phyloP scores from a whole-genome alignment of 2,113 vertebrate genomes.

The Clarias gariepinus region DNA sequence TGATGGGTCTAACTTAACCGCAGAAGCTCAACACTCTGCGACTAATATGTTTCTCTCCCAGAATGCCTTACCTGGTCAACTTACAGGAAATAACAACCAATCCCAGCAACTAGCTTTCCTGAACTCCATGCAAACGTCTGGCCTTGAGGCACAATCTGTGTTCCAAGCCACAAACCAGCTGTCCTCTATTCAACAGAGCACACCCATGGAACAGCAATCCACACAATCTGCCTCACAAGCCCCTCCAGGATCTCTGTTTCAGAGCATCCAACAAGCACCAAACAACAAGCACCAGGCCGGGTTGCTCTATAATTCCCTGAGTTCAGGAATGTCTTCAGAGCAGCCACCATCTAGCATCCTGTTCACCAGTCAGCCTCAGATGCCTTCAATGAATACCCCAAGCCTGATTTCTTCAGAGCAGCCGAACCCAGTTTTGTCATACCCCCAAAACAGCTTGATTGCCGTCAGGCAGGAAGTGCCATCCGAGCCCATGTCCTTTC shows the following conservation, averaged over 20 bases:
- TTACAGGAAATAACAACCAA: conserved; percentile 71
- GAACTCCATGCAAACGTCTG: conserved; percentile 69
- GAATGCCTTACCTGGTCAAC: conserved; percentile 76
- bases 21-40: conserved; percentile 81
- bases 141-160: conserved; percentile 71
- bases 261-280: conserved; percentile 70
- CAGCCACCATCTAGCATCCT: conserved; percentile 78
- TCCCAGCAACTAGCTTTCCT: conserved; percentile 90
- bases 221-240: conserved; percentile 80
- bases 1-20: conserved; percentile 77
- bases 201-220: conserved; percentile 83
- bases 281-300: conserved; percentile 77
- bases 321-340: conserved; percentile 70
- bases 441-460: conserved; percentile 82
- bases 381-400: conserved; percentile 74
- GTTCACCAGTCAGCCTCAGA: conserved; percentile 71
- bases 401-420: conserved; percentile 76
- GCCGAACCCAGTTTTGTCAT: conserved; percentile 83
- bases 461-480: conserved; percentile 81
- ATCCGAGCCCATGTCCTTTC: conserved; percentile 88
- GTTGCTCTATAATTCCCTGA: conserved; percentile 81
- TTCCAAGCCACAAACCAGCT: conserved; percentile 74
- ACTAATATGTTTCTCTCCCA: conserved; percentile 86
- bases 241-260: conserved; percentile 80
- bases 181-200: conserved; percentile 82